Base-by-base conservation (phyloP, 1,140 invertebrate species). In the Papilio glaucus region DNA sequence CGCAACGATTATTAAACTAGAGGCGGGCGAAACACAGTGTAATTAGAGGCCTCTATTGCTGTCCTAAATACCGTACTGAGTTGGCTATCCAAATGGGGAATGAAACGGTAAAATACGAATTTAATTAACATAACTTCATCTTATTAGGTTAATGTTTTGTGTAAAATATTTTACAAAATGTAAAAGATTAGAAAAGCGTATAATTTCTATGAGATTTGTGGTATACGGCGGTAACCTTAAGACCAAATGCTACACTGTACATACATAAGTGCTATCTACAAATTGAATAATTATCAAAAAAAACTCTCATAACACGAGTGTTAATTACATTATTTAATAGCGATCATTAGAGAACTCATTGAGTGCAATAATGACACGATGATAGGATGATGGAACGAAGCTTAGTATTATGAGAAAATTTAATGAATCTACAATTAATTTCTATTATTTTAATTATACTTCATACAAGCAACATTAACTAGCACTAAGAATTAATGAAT, bases 1-100 rank as follows among this genome's bases (percentile, higher is more conserved):
- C 80, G 79, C 81, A 85, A 88, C 80, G 65, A 76, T 80, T 85
- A 86, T 84, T 89, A 89, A 77, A 75, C 62, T 72, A 75, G 77
- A 84, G 76, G 72, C 75, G 80, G 80, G 80, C 57, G 76, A 71
- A 73, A 74, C 63, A 73, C 65, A 75, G 74, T 80, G 77, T 82
- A 84, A 89, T 85, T 86, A 85, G 73, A 75, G 73, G 60, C 72
- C 76, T 75, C 74, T 77, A 76, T 76, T 82, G 68, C 72, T 76
- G 72, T 79, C 77, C 74, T 53, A 81, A 71, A 76, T 61, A 72
- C 49, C 42, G 61, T 70, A 74, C 70, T 39, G 29, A 4, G 33
- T 39, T 65, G 62, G 10, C 26, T 62, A 62, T 15, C 60, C 9
- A 1, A 26, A 9, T 57, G 9, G 9, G 10, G 18, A 15, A 3